Evolutionary conservation across 2,113 vertebrate genomes (phyloP), one percentile per base, ranked within the genome.

Genomic region (Proterorhinus semilunaris): DNA sequence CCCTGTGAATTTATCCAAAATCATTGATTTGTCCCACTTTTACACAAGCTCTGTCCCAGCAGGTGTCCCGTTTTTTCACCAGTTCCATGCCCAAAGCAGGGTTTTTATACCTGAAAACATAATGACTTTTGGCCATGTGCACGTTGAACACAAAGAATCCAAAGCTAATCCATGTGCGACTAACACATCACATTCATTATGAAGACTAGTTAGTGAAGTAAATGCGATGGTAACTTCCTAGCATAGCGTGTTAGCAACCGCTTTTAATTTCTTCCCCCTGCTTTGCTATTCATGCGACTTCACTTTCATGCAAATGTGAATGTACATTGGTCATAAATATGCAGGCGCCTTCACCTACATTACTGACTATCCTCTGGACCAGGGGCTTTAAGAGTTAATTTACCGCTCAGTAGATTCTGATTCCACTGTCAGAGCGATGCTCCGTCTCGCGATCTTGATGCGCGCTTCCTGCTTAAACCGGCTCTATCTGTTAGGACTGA

Each of bases 381-480:
- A 10, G 62, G 53, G 8, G 51, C 76, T 66, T 84, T 83, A 85
- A 79, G 79, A 80, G 79, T 88, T 86, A 85, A 89, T 87, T 87
- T 77, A 84, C 74, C 1, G 53, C 69, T 70, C 21, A 0, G 6
- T 62, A 61, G 52, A 69, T 74, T 82, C 66, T 70, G 16, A 83
- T 81, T 71, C n/a, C 1, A 66, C 76, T 76, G 80, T 83, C 86
- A 73, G 77, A 73, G 82, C 84, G 51, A 65, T 1, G 51, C 55
- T 48, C 69, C 10, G 63, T 70, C 81, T 74, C 70, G 13, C 16
- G 1, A 55, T 71, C 50, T 54, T 83, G 77, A 89, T 83, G 75
- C 74, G 79, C 69, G 83, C 75, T 53, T 71, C 78, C 83, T 71
- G 79, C 86, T 89, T 87, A 86, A 87, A 86, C 72, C 76, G 70